Conservation (phyloP, 2,113 vertebrate species). For the Psittacula cyanocephala region DNA sequence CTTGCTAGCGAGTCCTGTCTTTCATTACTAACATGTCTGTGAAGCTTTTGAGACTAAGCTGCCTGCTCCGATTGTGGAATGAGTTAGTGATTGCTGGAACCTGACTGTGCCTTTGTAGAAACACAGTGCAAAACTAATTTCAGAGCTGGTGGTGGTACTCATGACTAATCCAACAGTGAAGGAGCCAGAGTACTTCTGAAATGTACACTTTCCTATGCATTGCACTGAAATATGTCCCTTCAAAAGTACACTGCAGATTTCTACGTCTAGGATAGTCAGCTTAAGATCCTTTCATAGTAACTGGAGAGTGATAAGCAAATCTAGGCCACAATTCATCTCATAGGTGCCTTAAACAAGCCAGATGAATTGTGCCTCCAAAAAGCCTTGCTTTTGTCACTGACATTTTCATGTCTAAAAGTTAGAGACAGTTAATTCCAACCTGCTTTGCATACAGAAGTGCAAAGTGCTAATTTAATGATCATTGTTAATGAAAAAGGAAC, state of each 20-base stretch:
- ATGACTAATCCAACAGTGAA: neutral
- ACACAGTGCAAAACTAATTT: neutral
- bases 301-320: neutral
- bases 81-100: neutral
- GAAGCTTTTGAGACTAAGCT: neutral
- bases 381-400: neutral
- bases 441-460: neutral
- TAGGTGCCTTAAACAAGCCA: neutral
- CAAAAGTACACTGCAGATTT: neutral
- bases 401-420: neutral
- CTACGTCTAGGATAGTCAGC: neutral
- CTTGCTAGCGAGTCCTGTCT: neutral
- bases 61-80: neutral
- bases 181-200: neutral
- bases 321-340: neutral
- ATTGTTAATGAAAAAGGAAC: neutral
- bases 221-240: neutral
- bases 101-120: neutral
- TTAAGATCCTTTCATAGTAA: neutral
- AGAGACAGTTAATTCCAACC: neutral
- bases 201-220: neutral
- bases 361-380: neutral
- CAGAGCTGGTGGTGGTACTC: neutral
- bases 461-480: neutral
- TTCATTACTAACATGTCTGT: neutral